Evolutionary conservation across 1,140 invertebrate species (phyloP).

Genomic region (Artemia franciscana): DNA sequence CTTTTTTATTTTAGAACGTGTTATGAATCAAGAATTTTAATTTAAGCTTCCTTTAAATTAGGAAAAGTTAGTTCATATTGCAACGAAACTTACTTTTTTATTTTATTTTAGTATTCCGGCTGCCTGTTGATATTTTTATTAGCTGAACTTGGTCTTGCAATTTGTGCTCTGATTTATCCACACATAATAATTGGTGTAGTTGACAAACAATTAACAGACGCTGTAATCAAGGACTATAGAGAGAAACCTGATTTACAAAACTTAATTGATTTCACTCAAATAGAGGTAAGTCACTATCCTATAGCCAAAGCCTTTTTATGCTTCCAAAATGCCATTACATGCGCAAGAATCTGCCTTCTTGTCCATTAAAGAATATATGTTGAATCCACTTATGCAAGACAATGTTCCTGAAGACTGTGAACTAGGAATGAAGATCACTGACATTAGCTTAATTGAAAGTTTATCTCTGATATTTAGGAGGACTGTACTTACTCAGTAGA

Average conservation of each 20-base stretch:
- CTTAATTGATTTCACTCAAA: conserved; percentile 78
- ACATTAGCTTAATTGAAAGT: no score
- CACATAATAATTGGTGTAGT: conserved; percentile 56
- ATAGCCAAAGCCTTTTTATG: not conserved
- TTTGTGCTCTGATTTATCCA: conserved; percentile 75
- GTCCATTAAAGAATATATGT: conserved; percentile 30
- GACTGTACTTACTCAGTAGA: no score
- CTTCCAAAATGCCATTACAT: no score
- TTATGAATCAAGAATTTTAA: no score
- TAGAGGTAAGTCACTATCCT: conserved; percentile 35
- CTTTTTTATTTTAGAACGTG: no score
- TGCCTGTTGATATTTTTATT: conserved; percentile 68
- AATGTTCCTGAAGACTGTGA: no score
- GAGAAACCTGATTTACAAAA: conserved; percentile 78
- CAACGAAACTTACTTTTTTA: conserved; percentile 3
- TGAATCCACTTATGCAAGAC: no score
- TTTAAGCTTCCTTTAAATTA: no score
- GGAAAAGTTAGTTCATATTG: conserved; percentile 4
- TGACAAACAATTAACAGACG: conserved; percentile 56
- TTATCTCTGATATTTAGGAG: no score
- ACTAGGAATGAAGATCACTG: no score
- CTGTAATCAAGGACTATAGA: conserved; percentile 66
- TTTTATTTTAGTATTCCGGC: conserved; percentile 52
- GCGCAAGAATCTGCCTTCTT: conserved; percentile 2
- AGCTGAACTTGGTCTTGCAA: conserved; percentile 65